Base-by-base conservation (phyloP, 2,888 invertebrate species). In the Cryptus armator region DNA sequence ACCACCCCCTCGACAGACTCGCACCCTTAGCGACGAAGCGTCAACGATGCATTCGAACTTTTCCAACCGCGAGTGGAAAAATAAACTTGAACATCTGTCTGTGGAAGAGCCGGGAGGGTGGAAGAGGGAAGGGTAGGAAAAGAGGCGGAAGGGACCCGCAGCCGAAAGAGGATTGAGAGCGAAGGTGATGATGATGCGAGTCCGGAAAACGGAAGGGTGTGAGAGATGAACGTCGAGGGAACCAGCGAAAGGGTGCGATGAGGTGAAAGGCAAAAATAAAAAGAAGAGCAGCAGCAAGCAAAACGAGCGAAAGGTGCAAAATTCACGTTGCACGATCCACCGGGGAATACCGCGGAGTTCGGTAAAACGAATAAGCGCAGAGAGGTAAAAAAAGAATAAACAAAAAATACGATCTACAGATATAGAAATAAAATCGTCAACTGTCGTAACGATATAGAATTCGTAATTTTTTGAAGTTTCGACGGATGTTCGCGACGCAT, bases 1-100 rank as follows among this genome's bases (percentile, higher is more conserved):
- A 62, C 62, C 29, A 37, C 24, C 62, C 62, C 62, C 32, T 62
- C 37, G 37, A 62, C 62, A 14, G 37, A 62, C 32, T 7, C 56
- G 56, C 1, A 62, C 14, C 29, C 32, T 37, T 29, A 6, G n/a
- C 12, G 32, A 62, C 2, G 62, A 62, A 62, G 62, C 62, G 32
- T 62, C 46, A 62, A 46, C 24, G 16, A 32, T 68, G 19, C 48
- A 70, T 75, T 29, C 53, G 29, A 74, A 81, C 32, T 81, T 74
- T 74, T 74, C 24, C 81, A 29, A 67, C 62, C 37, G 14, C 32
- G 29, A 70, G 51, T 56, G 72, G 53, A 12, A 74, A 74, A 81
- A 64, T 74, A 81, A 81, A 81, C 43, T 84, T 64, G 76, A 76
- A 66, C 24, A 76, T 80, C 76, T 46, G 19, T 24, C 19, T 68